Evolutionary conservation across 2,888 invertebrate species (phyloP), one percentile per base, ranked within the genome.

Genomic region (Gnatocerus cornutus): DNA sequence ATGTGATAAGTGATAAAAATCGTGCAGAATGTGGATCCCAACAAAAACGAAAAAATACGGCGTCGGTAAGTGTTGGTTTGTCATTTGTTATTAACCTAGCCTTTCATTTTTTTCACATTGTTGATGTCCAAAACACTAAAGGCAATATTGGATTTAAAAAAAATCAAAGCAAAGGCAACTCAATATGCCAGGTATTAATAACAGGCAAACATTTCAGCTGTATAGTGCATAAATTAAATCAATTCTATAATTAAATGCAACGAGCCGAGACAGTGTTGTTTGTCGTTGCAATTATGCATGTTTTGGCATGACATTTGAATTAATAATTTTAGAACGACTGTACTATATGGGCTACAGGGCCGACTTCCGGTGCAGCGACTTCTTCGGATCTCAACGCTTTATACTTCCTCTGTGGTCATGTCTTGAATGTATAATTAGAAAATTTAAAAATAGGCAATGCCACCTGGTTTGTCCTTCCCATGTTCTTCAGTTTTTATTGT

Each of bases 41-140:
- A 89, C 90, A 74, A 92, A 91, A 86, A 88, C 89, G 72, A 90
- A 91, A 77, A 92, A 92, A 87, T 89, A 92, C 85, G 92, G 90
- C 79, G 91, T 92, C 84, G 92, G 92, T 92, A 87, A 90, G 91
- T 88, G 65, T 70, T 6, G 12, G 12, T 37, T 6, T 14, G 45
- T 58, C 53, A 43, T 41, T 39, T 30, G 46, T 27, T 59, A 12
- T 12, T n/a, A 41, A 41, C 10, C 41, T 13, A 7, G 8, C 37
- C 37, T 30, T 13, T 13, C 7, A 5, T 14, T 55, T 58, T 16
- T 59, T 61, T 67, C 52, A n/a, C 41, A 68, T 45, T 68, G 62
- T 71, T 56, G 55, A 64, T 43, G 30, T 45, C 27, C 10, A 45
- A 7, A 52, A 4, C 21, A 21, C 21, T 21, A 21, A n/a, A n/a